phyloP scores from a whole-genome alignment of 2,113 vertebrate species.

The Paratilapia polleni region DNA sequence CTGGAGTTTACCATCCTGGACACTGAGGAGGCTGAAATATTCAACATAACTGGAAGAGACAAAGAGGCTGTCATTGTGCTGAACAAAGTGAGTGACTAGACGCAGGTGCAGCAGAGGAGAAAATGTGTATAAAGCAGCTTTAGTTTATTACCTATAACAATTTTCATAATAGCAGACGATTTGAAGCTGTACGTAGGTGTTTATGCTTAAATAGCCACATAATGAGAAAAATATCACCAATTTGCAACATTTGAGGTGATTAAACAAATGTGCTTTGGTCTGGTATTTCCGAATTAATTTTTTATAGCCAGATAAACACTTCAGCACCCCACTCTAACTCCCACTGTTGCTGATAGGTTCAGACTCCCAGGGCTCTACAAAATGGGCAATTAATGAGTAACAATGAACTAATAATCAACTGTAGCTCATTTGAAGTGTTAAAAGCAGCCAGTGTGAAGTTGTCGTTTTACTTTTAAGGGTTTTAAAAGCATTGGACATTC shows the following conservation, averaged over 20 bases:
- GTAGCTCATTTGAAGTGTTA: conserved; percentile 30
- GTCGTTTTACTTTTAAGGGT: conserved; percentile 12
- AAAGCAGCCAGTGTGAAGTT: conserved; percentile 24
- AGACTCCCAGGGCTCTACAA: conserved; percentile 1
- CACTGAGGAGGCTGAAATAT: conserved; percentile 81
- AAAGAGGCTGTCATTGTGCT: conserved; percentile 86
- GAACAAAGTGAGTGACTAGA: conserved; percentile 80
- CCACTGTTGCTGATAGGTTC: conserved; percentile 24
- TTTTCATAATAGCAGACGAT: background rate
- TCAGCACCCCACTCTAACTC: conserved; percentile 15
- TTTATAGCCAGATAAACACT: conserved; percentile 24
- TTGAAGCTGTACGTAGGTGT: background rate
- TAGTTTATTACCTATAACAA: background rate
- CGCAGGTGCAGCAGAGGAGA: background rate
- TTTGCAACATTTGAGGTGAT: background rate
- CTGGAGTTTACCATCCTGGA: conserved; percentile 87
- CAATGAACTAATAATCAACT: conserved; percentile 39
- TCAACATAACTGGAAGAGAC: conserved; percentile 83
- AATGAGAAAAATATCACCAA: background rate
- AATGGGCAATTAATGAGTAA: conserved; percentile 44
- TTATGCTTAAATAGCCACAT: background rate
- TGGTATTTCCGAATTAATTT: conserved; percentile 7
- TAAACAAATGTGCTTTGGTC: background rate
- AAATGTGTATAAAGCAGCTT: background rate
- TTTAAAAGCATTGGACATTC: conserved; percentile 9